Evolutionary conservation across 2,113 vertebrate species (phyloP).

Genomic region (Grus americana): DNA sequence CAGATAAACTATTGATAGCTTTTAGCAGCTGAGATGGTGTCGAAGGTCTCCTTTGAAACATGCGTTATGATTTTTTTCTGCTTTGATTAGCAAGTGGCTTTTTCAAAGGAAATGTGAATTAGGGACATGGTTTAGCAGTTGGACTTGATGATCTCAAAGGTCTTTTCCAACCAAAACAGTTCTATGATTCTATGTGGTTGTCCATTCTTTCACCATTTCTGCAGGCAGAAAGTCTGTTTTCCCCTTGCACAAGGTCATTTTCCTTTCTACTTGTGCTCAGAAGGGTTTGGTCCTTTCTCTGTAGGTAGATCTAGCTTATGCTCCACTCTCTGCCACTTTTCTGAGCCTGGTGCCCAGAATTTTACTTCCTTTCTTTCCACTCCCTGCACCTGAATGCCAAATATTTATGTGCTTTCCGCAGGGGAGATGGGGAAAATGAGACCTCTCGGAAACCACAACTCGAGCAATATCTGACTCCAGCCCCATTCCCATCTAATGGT

Average conservation of each 20-base stretch:
- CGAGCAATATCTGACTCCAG: background rate
- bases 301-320: background rate
- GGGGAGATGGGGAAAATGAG: background rate
- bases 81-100: background rate
- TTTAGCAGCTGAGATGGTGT: background rate
- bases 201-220: background rate
- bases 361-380: background rate
- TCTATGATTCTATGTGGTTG: background rate
- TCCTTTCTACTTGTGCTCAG: background rate
- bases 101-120: background rate
- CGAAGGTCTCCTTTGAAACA: background rate
- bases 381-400: background rate
- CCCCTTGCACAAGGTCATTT: background rate
- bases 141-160: too few species aligned
- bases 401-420: background rate
- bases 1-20: background rate
- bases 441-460: background rate
- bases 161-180: too few species aligned
- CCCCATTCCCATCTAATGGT: background rate
- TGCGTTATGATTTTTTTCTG: background rate
- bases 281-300: background rate
- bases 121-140: too few species aligned
- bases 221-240: background rate
- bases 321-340: background rate
- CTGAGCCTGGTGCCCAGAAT: background rate